phyloP scores from a whole-genome alignment of 2,888 invertebrate genomes.

The Phengaris alcon region DNA sequence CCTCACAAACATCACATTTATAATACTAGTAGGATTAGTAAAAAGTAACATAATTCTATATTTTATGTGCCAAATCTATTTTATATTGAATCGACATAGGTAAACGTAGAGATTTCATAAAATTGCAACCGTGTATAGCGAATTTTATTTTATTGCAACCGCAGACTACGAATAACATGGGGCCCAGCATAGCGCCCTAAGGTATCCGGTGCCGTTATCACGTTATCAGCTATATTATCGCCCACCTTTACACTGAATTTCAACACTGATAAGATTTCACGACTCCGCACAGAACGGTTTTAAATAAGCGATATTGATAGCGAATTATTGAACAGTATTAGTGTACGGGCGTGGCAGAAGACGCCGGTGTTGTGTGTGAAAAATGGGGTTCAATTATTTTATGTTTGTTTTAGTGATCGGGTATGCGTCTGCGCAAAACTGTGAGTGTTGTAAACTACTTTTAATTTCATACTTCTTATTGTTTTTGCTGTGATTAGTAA shows the following conservation, averaged over 20 bases:
- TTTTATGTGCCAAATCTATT: no score
- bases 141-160: neutral
- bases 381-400: slow-evolving; percentile 52
- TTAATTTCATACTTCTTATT: neutral
- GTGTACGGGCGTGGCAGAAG: slow-evolving; percentile 38
- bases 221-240: slow-evolving; percentile 48
- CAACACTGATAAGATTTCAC: slow-evolving; percentile 63
- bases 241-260: slow-evolving; percentile 68
- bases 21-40: neutral
- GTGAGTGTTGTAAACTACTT: slow-evolving; percentile 46
- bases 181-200: slow-evolving; percentile 33
- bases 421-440: slow-evolving; percentile 49
- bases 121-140: neutral
- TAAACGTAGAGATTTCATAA: no score
- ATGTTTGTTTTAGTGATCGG: slow-evolving; percentile 47
- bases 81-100: no score
- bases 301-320: slow-evolving; percentile 48
- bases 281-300: slow-evolving; percentile 47
- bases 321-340: slow-evolving; percentile 48
- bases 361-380: slow-evolving; percentile 41
- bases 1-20: no score
- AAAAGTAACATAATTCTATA: neutral
- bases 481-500: neutral
- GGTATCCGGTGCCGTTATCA: slow-evolving; percentile 36
- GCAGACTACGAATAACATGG: slow-evolving; percentile 25